Percentiles rank a stretch among this genome's conserved stretches.
Conservation (phyloP, 2,888 invertebrate species). For the Drosophila paranaensis region DNA sequence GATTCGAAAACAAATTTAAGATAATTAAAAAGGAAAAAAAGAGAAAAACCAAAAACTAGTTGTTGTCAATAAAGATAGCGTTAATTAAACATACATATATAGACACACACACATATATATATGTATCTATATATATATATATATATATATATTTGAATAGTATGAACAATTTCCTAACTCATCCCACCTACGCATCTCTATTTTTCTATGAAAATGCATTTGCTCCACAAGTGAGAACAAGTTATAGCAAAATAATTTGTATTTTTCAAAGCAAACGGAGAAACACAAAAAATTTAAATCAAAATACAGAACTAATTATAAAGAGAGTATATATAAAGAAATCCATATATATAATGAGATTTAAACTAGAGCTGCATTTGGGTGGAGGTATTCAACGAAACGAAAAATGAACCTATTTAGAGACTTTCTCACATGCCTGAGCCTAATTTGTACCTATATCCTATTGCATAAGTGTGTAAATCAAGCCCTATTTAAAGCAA, state of each 20-base stretch:
- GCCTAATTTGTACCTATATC: constrained; percentile 83
- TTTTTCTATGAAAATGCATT: constrained; percentile 83
- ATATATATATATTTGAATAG: constrained; percentile 46
- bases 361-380: constrained; percentile 64
- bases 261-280: constrained; percentile 58
- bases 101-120: no score
- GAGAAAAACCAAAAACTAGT: constrained; percentile 26
- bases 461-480: constrained; percentile 76
- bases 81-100: constrained; percentile 39
- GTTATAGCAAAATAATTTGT: constrained; percentile 44
- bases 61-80: constrained; percentile 53
- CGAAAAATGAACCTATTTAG: constrained; percentile 56
- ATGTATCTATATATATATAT: no score
- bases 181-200: constrained; percentile 84
- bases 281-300: constrained; percentile 41
- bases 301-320: constrained; percentile 53
- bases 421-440: constrained; percentile 78
- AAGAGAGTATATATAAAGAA: constrained; percentile 27
- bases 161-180: constrained; percentile 83
- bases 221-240: constrained; percentile 63
- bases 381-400: constrained; percentile 45
- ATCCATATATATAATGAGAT: constrained; percentile 28
- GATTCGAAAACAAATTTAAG: constrained; percentile 31
- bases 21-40: constrained; percentile 8
- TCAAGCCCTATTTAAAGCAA: constrained; percentile 62